Evolutionary conservation across 2,888 invertebrate species (phyloP), one percentile per base, ranked within the genome.

Genomic region (Gandaritis pyraliata): DNA sequence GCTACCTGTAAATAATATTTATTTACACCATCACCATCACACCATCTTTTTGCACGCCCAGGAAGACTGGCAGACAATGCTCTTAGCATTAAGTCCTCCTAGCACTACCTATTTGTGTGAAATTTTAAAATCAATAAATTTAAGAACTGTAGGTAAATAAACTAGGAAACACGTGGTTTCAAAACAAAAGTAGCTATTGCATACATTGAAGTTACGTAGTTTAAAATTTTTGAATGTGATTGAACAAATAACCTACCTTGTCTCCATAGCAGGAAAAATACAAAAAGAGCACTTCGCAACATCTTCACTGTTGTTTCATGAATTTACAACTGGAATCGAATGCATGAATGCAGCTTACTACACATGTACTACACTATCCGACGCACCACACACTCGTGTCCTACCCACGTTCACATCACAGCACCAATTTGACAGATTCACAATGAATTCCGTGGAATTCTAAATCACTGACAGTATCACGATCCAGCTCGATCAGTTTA

Each of bases 181-280:
- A 23, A 23, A 23, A 23, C 23, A 2, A 23, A 23, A 23, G 2
- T 23, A 23, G 23, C 6, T 23, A 6, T 23, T 23, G 23, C 23
- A n/a, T n/a, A n/a, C n/a, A n/a, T n/a, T n/a, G n/a, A 23, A 2
- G 23, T 23, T 23, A n/a, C n/a, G n/a, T n/a, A 23, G 23, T 23
- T 23, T 23, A 23, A 23, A 23, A 23, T 23, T 23, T 23, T 1
- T 23, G 3, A 2, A 38, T 6, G 36, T 50, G 50, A 23, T 29
- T 57, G 2, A 52, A 56, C 30, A 50, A 61, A 48, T 70, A 78
- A 88, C 89, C 69, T 78, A 89, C 89, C 90, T 80, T 83, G 83
- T 60, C 75, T 78, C 78, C 80, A 83, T 55, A 86, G 71, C 50
- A 87, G 75, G 61, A 87, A 72, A 60, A 82, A 72, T 64, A 82